Percentiles rank a stretch among this genome's conserved stretches.
Evolutionary conservation across 2,888 invertebrate genomes (phyloP).

Genomic region (Zaprionus lineosus): DNA sequence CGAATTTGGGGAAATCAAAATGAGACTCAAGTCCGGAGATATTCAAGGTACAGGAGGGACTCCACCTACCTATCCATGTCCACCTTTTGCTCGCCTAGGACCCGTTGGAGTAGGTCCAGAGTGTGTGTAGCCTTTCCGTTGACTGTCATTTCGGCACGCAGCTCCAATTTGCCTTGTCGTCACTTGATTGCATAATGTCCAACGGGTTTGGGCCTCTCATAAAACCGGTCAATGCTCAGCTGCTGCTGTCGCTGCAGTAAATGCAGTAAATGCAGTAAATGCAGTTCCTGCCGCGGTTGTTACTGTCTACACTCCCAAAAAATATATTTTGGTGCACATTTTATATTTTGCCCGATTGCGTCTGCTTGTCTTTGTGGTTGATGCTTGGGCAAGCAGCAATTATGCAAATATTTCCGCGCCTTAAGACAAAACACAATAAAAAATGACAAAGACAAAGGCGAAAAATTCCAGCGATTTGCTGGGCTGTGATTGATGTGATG

Average conservation of each 20-base stretch:
- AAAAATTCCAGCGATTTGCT: conserved; percentile 66
- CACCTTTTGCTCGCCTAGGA: too few relatives aligned
- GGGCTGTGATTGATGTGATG: conserved; percentile 63
- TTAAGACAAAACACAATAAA: too few relatives aligned
- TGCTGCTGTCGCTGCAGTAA: conserved; percentile 26
- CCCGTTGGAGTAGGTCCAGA: neutral
- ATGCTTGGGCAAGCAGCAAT: conserved; percentile 67
- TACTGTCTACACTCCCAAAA: conserved; percentile 41
- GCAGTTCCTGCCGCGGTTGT: conserved; percentile 27
- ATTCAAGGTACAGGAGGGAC: too few relatives aligned
- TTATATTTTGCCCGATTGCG: conserved; percentile 54
- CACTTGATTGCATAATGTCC: conserved; percentile 70
- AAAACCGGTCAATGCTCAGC: conserved; percentile 51
- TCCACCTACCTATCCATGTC: too few relatives aligned
- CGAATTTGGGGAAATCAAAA: too few relatives aligned
- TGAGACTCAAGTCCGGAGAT: too few relatives aligned
- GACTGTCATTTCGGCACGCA: conserved; percentile 69
- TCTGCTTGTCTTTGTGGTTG: conserved; percentile 18
- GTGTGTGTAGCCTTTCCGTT: conserved; percentile 22
- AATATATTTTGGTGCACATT: conserved; percentile 57
- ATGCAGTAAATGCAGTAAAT: conserved; percentile 4
- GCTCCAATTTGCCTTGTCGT: conserved; percentile 74
- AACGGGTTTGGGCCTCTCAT: conserved; percentile 53
- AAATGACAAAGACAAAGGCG: too few relatives aligned
- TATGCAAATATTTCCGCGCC: conserved; percentile 75